These are phyloP conservation scores for Chrysoperla carnea DNA, from an alignment of 1,140 invertebrate species.

Conservation along the genomic window DNA sequence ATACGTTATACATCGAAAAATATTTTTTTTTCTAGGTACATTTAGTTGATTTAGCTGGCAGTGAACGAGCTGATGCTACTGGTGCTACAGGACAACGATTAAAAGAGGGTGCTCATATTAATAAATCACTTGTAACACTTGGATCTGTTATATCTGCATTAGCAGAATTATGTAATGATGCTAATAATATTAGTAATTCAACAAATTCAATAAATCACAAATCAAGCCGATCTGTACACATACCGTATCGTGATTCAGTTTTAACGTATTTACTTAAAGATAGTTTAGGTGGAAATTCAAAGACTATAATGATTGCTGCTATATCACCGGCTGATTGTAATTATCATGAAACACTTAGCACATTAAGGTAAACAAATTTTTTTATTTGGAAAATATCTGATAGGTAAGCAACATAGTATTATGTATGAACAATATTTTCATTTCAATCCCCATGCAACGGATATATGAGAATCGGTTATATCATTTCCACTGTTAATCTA, in stretches of 20 bases:
- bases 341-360: slow-evolving; percentile 62
- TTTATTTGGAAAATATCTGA: too few relatives aligned
- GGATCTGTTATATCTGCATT: slow-evolving; percentile 90
- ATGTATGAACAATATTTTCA: too few relatives aligned
- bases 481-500: too few relatives aligned
- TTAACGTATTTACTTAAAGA: slow-evolving; percentile 83
- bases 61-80: slow-evolving; percentile 72
- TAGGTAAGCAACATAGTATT: too few relatives aligned
- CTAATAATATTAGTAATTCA: slow-evolving; percentile 15
- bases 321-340: slow-evolving; percentile 66
- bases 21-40: slow-evolving; percentile 32
- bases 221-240: slow-evolving; percentile 47
- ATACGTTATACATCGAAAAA: background rate
- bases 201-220: slow-evolving; percentile 24
- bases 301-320: slow-evolving; percentile 80
- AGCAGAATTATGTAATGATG: slow-evolving; percentile 37
- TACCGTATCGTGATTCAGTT: slow-evolving; percentile 81
- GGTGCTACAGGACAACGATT: slow-evolving; percentile 72
- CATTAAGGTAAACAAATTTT: slow-evolving; percentile 26
- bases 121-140: slow-evolving; percentile 78
- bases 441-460: too few relatives aligned
- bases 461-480: too few relatives aligned
- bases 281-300: slow-evolving; percentile 82
- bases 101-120: slow-evolving; percentile 83
- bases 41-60: slow-evolving; percentile 75